Evolutionary conservation across 1,140 invertebrate genomes (phyloP), one percentile per base, ranked within the genome.

Genomic region (Portunus trituberculatus): DNA sequence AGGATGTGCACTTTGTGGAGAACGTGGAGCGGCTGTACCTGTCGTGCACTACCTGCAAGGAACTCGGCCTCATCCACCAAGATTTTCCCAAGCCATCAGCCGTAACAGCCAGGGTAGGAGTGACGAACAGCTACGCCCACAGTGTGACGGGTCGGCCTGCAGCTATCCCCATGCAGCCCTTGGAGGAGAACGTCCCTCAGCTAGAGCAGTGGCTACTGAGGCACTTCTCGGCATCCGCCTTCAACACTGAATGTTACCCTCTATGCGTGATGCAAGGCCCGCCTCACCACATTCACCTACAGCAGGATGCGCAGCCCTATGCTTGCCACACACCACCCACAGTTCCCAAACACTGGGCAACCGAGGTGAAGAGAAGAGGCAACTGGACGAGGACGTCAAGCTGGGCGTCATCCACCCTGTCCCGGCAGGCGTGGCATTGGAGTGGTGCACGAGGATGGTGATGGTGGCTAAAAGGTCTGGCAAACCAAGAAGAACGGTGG

Each of bases 401-500:
- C 92, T 29, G 82, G 93, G 93, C 45, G 93, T 94, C 20, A 12
- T 94, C 39, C 48, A 31, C 20, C 29, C 32, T n/a, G 46, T 94
- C n/a, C 86, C 32, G 8, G 52, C 93, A 46, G 93, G 93, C 4
- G 88, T 93, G 46, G 29, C 93, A 10, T 31, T 31, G 39, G 93
- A 91, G 32, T 94, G 93, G 93, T 94, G 93, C 46, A 32, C 87
- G 20, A 67, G 91, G 39, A 94, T 94, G 93, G 93, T 92, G 93
- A 6, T 39, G 39, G 39, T 39, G 39, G 39, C 39, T 39, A 39
- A 39, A 39, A 39, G 6, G 39, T 39, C 32, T 29, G 29, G 93
- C 20, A 32, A 93, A 83, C 93, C 93, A 0, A n/a, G 83, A 12
- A 25, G 93, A 39, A 39, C 39, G 1, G 39, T 39, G 39, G 39